Conservation (phyloP, 2,888 invertebrate species). For the Epiblema foenella region DNA sequence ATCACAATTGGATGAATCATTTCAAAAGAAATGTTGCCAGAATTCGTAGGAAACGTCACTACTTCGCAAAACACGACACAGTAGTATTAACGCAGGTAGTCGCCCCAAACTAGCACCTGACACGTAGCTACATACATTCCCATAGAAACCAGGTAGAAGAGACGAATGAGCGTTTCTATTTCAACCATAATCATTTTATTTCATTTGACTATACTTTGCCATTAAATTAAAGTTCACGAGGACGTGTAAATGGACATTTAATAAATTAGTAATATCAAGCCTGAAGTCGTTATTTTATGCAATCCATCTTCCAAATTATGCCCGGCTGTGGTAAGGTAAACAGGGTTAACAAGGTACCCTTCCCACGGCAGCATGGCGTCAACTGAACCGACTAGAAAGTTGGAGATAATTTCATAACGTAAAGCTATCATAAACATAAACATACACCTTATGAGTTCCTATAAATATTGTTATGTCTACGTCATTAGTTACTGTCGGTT, state of each 20-base stretch:
- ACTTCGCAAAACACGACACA: slow-evolving; percentile 52
- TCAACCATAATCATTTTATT: not conserved
- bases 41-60: slow-evolving; percentile 21
- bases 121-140: slow-evolving; percentile 60
- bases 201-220: slow-evolving; percentile 1
- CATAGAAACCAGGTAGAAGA: slow-evolving; percentile 55
- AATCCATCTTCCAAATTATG: slow-evolving; percentile 15
- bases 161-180: not conserved
- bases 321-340: slow-evolving; percentile 10
- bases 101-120: slow-evolving; percentile 68
- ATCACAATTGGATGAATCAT: slow-evolving; percentile 18
- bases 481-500: slow-evolving; percentile 34
- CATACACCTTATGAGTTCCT: slow-evolving; percentile 30
- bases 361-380: slow-evolving; percentile 21
- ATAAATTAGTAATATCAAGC: not conserved
- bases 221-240: not conserved
- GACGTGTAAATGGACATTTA: slow-evolving; percentile 5
- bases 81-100: slow-evolving; percentile 66
- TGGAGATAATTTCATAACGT: slow-evolving; percentile 40
- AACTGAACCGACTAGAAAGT: slow-evolving; percentile 36
- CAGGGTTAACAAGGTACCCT: slow-evolving; percentile 28
- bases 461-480: slow-evolving; percentile 27
- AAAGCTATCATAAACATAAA: slow-evolving; percentile 39
- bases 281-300: slow-evolving; percentile 14
- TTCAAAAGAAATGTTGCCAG: slow-evolving; percentile 17